A percentile compares a stretch with the other conserved stretches of the same genome.
These are phyloP conservation scores for Oreochromis mossambicus DNA, from an alignment of 2,797 vertebrate genomes.

Conservation along the genomic window DNA sequence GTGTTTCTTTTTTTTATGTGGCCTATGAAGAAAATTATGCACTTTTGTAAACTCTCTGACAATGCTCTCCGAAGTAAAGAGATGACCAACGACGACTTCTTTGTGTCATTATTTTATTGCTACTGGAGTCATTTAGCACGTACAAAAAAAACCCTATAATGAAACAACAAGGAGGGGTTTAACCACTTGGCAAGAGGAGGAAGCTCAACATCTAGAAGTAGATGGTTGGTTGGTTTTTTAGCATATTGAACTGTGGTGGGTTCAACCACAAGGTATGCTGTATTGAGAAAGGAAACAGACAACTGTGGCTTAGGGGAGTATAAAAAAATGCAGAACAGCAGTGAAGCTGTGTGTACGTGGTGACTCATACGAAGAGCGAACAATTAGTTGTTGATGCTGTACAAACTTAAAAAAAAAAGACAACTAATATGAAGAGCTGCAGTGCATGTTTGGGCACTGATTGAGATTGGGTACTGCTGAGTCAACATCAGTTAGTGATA, in stretches of 20 bases:
- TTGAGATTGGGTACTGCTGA: background rate
- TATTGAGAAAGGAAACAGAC: background rate
- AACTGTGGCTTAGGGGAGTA: background rate
- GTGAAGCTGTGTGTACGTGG: background rate
- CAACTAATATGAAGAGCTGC: background rate
- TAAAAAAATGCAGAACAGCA: background rate
- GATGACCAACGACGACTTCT: background rate
- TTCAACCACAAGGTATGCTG: background rate
- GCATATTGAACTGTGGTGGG: background rate
- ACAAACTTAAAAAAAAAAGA: background rate
- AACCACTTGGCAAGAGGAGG: background rate
- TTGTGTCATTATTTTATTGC: background rate
- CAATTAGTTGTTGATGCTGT: background rate
- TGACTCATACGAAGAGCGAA: background rate
- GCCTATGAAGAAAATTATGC: constrained; percentile 51
- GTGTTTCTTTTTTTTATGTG: constrained; percentile 21
- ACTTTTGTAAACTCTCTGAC: constrained; percentile 62
- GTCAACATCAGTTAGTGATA: background rate
- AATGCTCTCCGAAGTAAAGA: constrained; percentile 58
- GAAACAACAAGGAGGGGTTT: background rate
- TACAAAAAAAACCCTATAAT: background rate
- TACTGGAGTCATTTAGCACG: background rate
- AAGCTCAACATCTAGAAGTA: background rate
- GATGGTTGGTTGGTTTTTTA: background rate
- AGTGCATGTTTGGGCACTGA: background rate